phyloP scores from a whole-genome alignment of 2,888 invertebrate species.

The Troides aeacus region DNA sequence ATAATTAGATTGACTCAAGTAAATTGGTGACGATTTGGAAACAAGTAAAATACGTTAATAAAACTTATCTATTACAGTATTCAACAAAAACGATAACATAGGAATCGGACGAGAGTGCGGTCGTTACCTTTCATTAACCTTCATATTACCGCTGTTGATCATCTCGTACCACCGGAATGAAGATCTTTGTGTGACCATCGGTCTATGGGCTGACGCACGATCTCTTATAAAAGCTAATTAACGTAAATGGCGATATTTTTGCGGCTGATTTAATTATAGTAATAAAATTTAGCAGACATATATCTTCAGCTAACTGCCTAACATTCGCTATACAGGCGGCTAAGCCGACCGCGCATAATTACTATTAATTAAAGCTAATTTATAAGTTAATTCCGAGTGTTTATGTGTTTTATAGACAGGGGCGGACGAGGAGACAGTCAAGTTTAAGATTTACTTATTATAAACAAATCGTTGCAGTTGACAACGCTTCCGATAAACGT shows the following conservation, averaged over 20 bases:
- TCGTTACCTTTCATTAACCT: constrained; percentile 6
- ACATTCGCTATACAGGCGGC: background rate
- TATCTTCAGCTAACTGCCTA: background rate
- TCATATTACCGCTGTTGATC: constrained; percentile 7
- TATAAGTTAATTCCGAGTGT: too few relatives aligned
- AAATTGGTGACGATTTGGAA: too few relatives aligned
- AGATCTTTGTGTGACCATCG: too few relatives aligned
- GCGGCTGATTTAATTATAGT: background rate
- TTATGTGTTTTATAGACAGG: too few relatives aligned
- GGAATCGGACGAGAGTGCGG: constrained; percentile 6
- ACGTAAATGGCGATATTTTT: constrained; percentile 4
- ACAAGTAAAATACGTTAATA: too few relatives aligned
- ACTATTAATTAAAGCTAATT: background rate
- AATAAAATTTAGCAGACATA: constrained; percentile 11
- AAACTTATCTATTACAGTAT: too few relatives aligned
- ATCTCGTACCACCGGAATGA: constrained; percentile 10
- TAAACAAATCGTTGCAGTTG: too few relatives aligned
- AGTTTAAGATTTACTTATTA: too few relatives aligned
- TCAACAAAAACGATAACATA: constrained; percentile 4
- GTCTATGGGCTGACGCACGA: constrained; percentile 17
- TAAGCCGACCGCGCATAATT: background rate
- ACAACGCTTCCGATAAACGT: too few relatives aligned
- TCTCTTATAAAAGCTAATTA: constrained; percentile 15
- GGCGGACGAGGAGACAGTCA: too few relatives aligned
- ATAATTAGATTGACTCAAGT: too few relatives aligned